Evolutionary conservation across 1,140 invertebrate genomes (phyloP), one percentile per base, ranked within the genome.

Genomic region (Manduca sexta): DNA sequence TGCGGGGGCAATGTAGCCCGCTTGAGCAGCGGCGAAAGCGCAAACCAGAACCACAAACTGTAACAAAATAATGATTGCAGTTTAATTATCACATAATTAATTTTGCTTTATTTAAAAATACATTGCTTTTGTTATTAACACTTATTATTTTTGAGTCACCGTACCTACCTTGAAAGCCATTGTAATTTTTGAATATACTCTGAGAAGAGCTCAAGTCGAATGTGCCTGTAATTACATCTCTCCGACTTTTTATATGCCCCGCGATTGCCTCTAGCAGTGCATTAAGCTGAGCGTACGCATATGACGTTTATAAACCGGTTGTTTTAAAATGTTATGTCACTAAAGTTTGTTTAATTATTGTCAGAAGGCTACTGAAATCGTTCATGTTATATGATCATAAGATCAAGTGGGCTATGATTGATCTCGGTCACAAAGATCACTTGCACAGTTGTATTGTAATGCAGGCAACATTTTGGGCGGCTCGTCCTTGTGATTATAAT

Each of bases 111-210:
- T n/a, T n/a, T n/a, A n/a, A n/a, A n/a, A n/a, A n/a, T n/a, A n/a
- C n/a, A n/a, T n/a, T n/a, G n/a, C n/a, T n/a, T n/a, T n/a, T n/a
- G n/a, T n/a, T n/a, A n/a, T n/a, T n/a, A n/a, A n/a, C n/a, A n/a
- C n/a, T n/a, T 2, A 4, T 35, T 12, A 35, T n/a, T 31, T n/a
- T n/a, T 8, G 11, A 13, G 12, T 10, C 12, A 6, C 8, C 11
- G 12, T 35, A 35, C 12, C 6, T 65, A 84, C 80, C 80, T 79
- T 80, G 59, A 79, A 84, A 60, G 74, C 74, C 80, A 84, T 84
- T 71, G 67, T 64, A 50, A 38, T 37, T 47, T 43, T 37, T 46
- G 67, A 74, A 69, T 74, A 69, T 56, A 66, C 74, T 60, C 52
- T 56, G 64, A 74, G 69, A 53, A 70, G 55, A 71, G 43, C 68